Base-by-base conservation (phyloP, 2,113 vertebrate genomes). In the Typhlomys cinereus region DNA sequence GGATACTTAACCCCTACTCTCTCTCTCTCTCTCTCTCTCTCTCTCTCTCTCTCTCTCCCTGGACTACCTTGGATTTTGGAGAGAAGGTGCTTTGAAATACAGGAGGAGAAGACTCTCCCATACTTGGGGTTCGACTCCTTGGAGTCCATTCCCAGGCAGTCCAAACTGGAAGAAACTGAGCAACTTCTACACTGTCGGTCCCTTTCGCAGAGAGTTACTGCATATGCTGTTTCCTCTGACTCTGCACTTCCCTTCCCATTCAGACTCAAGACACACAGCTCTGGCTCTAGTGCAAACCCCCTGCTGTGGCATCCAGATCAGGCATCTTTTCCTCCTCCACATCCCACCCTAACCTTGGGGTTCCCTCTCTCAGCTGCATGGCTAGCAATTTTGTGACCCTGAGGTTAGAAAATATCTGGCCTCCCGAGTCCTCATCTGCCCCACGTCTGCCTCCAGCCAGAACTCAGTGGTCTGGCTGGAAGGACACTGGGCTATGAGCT, bases 361-460 rank as follows among this genome's bases (percentile, higher is more conserved):
- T 93, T 95, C 59, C 93, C 71, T 86, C 73, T 70, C 66, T 73
- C 10, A 62, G n/a, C 61, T 78, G 79, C 27, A 21, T 57, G 78
- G 74, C 81, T 92, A 78, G 74, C 88, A 92, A 57, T 87, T 92
- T 82, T 78, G 75, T 88, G 92, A 79, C 88, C 78, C 70, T 93
- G 82, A 66, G 88, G 44, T 88, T 94, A 85, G 82, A 85, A 92
- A 79, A 50, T 62, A 66, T 93, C 44, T 75, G 66, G 48, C 74
- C 61, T 89, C 80, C 80, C 36, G 36, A 93, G 66, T 79, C 36
- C 54, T 66, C 29, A 27, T 88, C 62, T 90, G 69, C 66, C 67
- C 62, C 4, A 39, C 66, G 88, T 92, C 80, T 75, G 70, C 70
- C 57, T 80, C 50, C 46, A 74, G 52, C 59, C 52, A 29, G 78